These are phyloP conservation scores for Cryptoleucopteryx plumbea DNA, from an alignment of 2,113 vertebrate genomes.

Conservation along the genomic window DNA sequence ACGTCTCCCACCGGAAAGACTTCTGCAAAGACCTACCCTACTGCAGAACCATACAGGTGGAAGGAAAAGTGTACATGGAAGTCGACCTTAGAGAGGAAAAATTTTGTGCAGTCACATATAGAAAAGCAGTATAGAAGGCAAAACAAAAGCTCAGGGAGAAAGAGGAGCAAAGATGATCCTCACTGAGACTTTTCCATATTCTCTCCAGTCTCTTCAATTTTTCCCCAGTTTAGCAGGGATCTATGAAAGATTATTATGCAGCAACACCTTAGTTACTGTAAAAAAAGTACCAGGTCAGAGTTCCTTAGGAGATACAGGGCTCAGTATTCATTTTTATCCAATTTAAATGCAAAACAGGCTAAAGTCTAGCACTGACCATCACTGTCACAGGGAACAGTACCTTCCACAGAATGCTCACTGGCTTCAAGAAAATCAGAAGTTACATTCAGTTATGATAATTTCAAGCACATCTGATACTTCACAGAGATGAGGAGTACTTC, in stretches of 20 bases:
- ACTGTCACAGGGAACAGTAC: background rate
- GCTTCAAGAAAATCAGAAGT: background rate
- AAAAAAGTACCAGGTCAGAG: background rate
- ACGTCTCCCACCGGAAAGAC: background rate
- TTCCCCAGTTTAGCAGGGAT: background rate
- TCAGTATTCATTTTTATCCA: background rate
- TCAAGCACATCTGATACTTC: background rate
- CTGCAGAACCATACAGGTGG: background rate
- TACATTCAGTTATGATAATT: background rate
- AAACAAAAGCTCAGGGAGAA: background rate
- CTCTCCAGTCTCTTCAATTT: background rate
- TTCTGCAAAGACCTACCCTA: background rate
- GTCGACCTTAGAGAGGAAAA: background rate
- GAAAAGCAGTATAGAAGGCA: background rate
- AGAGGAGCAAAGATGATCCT: background rate
- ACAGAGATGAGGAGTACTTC: background rate
- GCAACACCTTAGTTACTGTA: background rate
- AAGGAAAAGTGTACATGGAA: background rate
- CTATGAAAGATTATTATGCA: background rate
- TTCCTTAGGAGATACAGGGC: background rate
- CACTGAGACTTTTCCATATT: background rate
- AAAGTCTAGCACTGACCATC: background rate
- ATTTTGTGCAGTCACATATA: background rate
- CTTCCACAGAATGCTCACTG: background rate
- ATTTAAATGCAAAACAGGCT: background rate